Percentiles rank a stretch among this genome's conserved stretches.
Evolutionary conservation across 2,888 invertebrate genomes (phyloP).

Genomic region (Habroteleia sp.): DNA sequence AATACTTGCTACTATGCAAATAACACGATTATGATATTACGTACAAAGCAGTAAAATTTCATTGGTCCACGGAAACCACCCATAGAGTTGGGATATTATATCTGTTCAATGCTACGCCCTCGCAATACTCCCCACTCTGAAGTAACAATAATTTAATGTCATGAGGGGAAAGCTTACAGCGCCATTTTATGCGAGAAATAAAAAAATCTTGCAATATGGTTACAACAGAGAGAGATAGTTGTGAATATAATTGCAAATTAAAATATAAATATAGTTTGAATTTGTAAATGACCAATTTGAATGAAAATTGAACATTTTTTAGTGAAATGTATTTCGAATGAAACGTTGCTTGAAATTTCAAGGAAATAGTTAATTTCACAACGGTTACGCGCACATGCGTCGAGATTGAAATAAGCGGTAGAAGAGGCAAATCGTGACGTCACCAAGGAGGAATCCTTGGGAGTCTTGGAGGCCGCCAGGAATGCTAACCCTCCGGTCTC

Average conservation of each 20-base stretch:
- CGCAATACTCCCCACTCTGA: constrained; percentile 74
- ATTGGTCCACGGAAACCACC: constrained; percentile 68
- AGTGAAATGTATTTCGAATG: constrained; percentile 35
- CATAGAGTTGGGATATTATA: constrained; percentile 74
- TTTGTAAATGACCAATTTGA: constrained; percentile 29
- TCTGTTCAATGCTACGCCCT: constrained; percentile 76
- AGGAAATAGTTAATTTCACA: constrained; percentile 61
- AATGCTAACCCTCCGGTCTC: constrained; percentile 80
- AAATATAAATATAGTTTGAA: neutral
- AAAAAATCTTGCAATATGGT: constrained; percentile 53
- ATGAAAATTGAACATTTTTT: constrained; percentile 42
- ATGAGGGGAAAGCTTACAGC: constrained; percentile 63
- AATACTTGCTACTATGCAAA: too few species aligned
- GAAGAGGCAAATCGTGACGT: constrained; percentile 65
- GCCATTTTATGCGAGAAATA: constrained; percentile 62
- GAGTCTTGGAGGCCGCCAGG: constrained; percentile 78
- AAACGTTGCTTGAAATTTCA: constrained; percentile 51
- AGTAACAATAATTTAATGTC: constrained; percentile 71
- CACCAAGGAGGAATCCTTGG: constrained; percentile 77
- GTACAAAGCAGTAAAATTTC: constrained; percentile 63
- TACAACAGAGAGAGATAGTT: too few species aligned
- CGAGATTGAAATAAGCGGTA: constrained; percentile 73
- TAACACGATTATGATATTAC: constrained; percentile 56
- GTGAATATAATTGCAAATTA: too few species aligned
- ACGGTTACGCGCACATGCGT: constrained; percentile 65